These are phyloP conservation scores for Crotalus adamanteus DNA, from an alignment of 2,797 vertebrate species.

Conservation along the genomic window DNA sequence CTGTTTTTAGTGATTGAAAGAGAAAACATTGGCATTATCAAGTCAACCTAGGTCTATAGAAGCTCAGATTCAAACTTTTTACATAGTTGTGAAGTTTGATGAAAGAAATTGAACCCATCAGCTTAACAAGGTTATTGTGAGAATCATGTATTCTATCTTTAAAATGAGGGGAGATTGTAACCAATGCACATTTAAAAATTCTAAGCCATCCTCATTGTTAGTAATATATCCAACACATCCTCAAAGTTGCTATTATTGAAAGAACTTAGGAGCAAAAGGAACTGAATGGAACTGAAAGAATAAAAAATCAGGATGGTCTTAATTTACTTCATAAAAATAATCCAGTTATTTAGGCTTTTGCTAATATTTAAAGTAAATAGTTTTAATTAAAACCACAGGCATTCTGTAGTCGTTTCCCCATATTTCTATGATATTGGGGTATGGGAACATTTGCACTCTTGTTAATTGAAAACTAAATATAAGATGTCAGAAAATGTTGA, in stretches of 20 bases:
- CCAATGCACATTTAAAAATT: neutral
- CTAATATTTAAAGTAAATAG: neutral
- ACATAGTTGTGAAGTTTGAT: neutral
- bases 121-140: neutral
- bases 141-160: neutral
- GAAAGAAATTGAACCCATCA: neutral
- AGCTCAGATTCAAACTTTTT: neutral
- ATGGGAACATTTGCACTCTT: neutral
- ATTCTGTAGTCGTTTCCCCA: neutral
- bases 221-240: neutral
- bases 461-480: neutral
- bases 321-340: neutral
- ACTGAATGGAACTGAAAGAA: neutral
- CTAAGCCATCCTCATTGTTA: neutral
- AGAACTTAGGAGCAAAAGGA: neutral
- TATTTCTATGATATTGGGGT: neutral
- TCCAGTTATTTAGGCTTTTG: neutral
- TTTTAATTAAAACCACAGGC: constrained; percentile 1
- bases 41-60: neutral
- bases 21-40: neutral
- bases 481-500: constrained; percentile 1
- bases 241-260: neutral
- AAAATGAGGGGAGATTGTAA: neutral
- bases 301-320: neutral
- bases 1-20: neutral